These are phyloP conservation scores for Kryptopterus vitreolus DNA, from an alignment of 2,797 vertebrate genomes.

Conservation along the genomic window DNA sequence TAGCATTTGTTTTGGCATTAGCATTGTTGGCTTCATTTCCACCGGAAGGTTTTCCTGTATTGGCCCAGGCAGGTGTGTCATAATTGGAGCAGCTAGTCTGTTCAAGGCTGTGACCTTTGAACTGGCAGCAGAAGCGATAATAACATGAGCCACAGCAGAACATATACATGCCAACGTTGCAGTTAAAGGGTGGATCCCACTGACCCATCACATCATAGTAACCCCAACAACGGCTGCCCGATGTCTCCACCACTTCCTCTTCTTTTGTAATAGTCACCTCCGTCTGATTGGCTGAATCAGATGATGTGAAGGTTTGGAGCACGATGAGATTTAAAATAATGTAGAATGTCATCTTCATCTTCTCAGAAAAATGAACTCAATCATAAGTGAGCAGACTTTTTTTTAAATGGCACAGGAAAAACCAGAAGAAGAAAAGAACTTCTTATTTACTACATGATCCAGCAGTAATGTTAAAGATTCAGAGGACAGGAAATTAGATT, in stretches of 20 bases:
- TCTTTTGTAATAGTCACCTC: constrained; percentile 66
- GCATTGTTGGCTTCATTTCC: constrained; percentile 71
- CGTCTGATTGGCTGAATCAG: constrained; percentile 68
- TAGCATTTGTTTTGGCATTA: constrained; percentile 6
- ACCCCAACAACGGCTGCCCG: constrained; percentile 83
- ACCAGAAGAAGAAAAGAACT: too few species aligned
- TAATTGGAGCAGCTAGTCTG: constrained; percentile 97
- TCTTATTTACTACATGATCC: background rate
- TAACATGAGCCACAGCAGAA: constrained; percentile 97
- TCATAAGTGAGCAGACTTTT: background rate
- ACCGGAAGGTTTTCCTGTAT: constrained; percentile 85
- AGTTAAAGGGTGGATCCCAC: constrained; percentile 97
- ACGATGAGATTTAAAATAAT: constrained; percentile 61
- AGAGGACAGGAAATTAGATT: background rate
- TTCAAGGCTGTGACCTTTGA: constrained; percentile 87
- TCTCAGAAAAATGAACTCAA: background rate
- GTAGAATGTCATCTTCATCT: constrained; percentile 28
- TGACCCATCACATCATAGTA: constrained; percentile 99
- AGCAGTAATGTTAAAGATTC: background rate
- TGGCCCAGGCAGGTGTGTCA: constrained; percentile 94
- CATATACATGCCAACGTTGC: constrained; percentile 88
- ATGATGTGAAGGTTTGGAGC: constrained; percentile 69
- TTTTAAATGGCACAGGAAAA: too few species aligned
- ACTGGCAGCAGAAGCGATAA: constrained; percentile 98
- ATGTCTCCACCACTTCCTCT: constrained; percentile 59